These are phyloP conservation scores for Diloba caeruleocephala DNA, from an alignment of 2,888 invertebrate genomes.

Conservation along the genomic window DNA sequence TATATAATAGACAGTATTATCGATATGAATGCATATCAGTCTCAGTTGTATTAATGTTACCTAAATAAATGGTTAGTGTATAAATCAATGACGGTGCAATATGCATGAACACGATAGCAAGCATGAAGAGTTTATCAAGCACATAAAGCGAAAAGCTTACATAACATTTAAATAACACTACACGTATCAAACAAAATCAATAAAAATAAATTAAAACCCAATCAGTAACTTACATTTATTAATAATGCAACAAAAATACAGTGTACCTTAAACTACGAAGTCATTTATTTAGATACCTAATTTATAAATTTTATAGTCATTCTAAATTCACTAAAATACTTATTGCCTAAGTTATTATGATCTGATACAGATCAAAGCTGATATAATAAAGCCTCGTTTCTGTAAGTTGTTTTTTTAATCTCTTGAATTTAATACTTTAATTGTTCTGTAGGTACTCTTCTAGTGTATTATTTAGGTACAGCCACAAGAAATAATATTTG, in stretches of 20 bases:
- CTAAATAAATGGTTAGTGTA: conserved; percentile 33
- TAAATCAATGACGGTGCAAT: conserved; percentile 28
- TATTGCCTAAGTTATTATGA: conserved; percentile 62
- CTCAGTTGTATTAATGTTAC: conserved; percentile 30
- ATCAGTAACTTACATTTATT: conserved; percentile 53
- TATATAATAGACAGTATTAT: neutral
- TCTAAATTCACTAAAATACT: conserved; percentile 37
- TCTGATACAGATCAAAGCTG: conserved; percentile 85
- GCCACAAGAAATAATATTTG: no score
- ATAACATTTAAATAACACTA: conserved; percentile 1
- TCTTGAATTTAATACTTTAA: conserved; percentile 23
- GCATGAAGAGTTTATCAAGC: conserved; percentile 5
- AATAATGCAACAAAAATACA: conserved; percentile 58
- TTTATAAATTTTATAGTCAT: conserved; percentile 2
- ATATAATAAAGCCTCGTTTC: conserved; percentile 72
- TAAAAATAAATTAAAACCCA: conserved; percentile 44
- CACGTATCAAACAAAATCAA: neutral
- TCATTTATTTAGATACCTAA: conserved; percentile 28
- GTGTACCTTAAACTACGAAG: conserved; percentile 42
- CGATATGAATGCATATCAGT: conserved; percentile 20
- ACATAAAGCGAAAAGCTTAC: conserved; percentile 30
- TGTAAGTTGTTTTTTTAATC: conserved; percentile 55
- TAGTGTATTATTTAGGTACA: conserved; percentile 3
- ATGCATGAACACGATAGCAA: conserved; percentile 44
- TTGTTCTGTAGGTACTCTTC: conserved; percentile 1